Evolutionary conservation across 37 sponge, comb jelly and placozoan species (phyloP), one percentile per base, ranked within the genome.

Genomic region (Theonella swinhoei): DNA sequence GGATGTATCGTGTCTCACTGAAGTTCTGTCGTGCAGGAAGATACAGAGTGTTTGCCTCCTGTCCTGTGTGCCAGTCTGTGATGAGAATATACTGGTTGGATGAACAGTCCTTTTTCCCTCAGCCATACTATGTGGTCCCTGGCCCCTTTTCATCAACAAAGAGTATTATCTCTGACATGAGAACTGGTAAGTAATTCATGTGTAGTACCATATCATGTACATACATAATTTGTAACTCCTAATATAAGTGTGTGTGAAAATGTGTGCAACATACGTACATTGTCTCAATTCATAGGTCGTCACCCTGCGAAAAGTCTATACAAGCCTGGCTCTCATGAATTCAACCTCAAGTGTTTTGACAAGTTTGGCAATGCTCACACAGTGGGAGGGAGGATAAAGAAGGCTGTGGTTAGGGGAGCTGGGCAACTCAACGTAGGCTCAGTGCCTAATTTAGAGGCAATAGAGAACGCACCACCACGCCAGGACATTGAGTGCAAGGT

Each of bases 21-120:
- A 0, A 1, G 9, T 86, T 77, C 83, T 75, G 26, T 8, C 9
- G 5, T 9, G 42, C 81, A 39, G 81, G 70, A 28, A 30, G 37
- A 1, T 81, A 84, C 37, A 67, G 62, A 37, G 24, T 92, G 36
- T 74, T 85, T 68, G 81, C 67, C 5, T 42, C 77, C 22, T 92
- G 92, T 81, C 37, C 72, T 14, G 8, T 24, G 17, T 92, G 92
- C 42, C 89, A 92, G 58, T 33, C 80, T 4, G 71, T 80, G 39
- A 42, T 92, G 85, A 62, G 35, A 9, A 63, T 88, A 0, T 54
- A 75, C 39, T 77, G 85, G 77, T 22, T 47, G 36, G 79, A 58
- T 28, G 58, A 74, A 26, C 33, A 29, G 2, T 28, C 58, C 30
- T 54, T 43, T 43, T 39, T 31, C 41, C 85, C 81, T 8, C 62